phyloP scores from a whole-genome alignment of 2,888 invertebrate species.

The Xylocampa areola region DNA sequence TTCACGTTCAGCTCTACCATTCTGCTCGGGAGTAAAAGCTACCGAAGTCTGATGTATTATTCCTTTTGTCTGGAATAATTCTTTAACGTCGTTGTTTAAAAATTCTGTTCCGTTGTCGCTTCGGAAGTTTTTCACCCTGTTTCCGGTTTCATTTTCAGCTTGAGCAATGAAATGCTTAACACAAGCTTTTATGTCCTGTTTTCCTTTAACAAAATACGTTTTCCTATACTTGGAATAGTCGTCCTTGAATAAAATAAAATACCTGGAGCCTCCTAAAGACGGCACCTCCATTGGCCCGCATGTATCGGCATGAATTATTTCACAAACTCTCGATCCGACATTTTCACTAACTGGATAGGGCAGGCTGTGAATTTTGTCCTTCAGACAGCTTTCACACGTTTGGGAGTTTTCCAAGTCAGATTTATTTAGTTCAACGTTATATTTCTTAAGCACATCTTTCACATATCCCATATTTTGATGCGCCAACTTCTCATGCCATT shows the following conservation, averaged over 20 bases:
- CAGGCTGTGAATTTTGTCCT: slow-evolving; percentile 49
- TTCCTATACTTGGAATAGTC: slow-evolving; percentile 51
- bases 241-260: slow-evolving; percentile 56
- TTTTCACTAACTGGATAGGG: slow-evolving; percentile 47
- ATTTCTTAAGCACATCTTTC: slow-evolving; percentile 35
- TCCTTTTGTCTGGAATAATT: slow-evolving; percentile 50
- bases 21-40: slow-evolving; percentile 69
- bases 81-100: slow-evolving; percentile 49
- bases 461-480: slow-evolving; percentile 47
- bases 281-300: slow-evolving; percentile 54
- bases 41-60: slow-evolving; percentile 61
- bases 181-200: slow-evolving; percentile 5
- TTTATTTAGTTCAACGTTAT: slow-evolving; percentile 45
- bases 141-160: slow-evolving; percentile 60
- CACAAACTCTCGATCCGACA: slow-evolving; percentile 39
- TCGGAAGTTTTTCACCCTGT: slow-evolving; percentile 54
- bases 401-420: not conserved
- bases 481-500: slow-evolving; percentile 46
- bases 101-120: slow-evolving; percentile 64
- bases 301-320: slow-evolving; percentile 52
- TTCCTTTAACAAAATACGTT: slow-evolving; percentile 28
- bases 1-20: slow-evolving; percentile 67
- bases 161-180: slow-evolving; percentile 43
- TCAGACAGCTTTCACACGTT: slow-evolving; percentile 49
- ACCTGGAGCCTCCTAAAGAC: slow-evolving; percentile 52